phyloP scores from a whole-genome alignment of 2,888 invertebrate genomes.

The Caenorhabditis drosophilae region DNA sequence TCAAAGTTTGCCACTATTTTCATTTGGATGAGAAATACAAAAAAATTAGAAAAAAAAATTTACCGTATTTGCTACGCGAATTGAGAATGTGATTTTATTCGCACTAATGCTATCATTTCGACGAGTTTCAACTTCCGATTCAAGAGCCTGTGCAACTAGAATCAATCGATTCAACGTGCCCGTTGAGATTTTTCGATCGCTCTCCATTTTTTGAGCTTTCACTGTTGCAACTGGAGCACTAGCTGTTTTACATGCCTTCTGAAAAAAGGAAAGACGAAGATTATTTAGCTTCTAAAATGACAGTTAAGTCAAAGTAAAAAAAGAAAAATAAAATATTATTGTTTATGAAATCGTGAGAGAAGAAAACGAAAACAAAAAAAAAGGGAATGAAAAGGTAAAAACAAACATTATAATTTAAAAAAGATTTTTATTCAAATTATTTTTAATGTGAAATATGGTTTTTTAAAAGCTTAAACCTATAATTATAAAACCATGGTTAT shows the following conservation, averaged over 20 bases:
- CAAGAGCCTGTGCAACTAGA: constrained; percentile 65
- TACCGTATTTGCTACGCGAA: constrained; percentile 65
- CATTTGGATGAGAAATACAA: no score
- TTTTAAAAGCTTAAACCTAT: no score
- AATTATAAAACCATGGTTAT: no score
- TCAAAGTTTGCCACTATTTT: no score
- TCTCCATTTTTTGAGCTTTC: constrained; percentile 26
- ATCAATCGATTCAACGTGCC: constrained; percentile 66
- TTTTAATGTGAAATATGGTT: no score
- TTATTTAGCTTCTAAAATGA: no score
- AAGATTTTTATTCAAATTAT: no score
- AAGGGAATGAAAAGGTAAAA: no score
- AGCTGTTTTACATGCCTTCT: constrained; percentile 36
- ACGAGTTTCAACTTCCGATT: constrained; percentile 63
- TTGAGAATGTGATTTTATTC: constrained; percentile 60
- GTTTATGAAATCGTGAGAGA: not conserved
- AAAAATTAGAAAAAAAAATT: constrained; percentile 10
- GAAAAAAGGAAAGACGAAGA: constrained; percentile 9
- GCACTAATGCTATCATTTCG: constrained; percentile 61
- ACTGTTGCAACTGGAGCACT: constrained; percentile 19
- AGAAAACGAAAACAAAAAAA: no score
- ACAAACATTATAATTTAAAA: no score
- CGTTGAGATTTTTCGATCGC: constrained; percentile 60
- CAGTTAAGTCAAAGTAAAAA: not conserved
- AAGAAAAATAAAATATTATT: not conserved